phyloP scores from a whole-genome alignment of 2,797 vertebrate species.

The Bucorvus abyssinicus region DNA sequence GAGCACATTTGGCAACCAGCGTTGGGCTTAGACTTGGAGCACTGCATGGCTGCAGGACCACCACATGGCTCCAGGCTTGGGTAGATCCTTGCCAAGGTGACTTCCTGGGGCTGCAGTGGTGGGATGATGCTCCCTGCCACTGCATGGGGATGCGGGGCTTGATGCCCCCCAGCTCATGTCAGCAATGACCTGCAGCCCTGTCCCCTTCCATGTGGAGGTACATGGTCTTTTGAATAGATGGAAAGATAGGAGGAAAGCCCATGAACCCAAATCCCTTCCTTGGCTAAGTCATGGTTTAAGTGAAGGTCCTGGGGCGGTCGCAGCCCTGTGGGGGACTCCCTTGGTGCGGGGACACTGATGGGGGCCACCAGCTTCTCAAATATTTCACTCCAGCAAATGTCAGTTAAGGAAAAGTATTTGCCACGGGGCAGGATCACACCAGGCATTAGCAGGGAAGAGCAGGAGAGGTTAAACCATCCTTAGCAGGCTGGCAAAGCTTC shows the following conservation, averaged over 20 bases:
- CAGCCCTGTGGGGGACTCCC: not conserved
- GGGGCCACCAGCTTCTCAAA: not conserved
- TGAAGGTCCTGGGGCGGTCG: not conserved
- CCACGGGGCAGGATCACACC: accelerated
- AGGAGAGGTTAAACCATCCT: not conserved
- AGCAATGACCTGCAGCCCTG: not conserved
- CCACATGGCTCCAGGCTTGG: not conserved
- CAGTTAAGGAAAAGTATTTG: not conserved
- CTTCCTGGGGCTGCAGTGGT: not conserved
- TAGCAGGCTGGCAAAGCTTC: not conserved
- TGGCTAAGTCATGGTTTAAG: not conserved
- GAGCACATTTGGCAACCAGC: not conserved
- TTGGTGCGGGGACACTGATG: not conserved
- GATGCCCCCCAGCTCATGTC: not conserved
- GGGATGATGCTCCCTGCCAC: not conserved
- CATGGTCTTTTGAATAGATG: accelerated
- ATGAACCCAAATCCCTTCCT: not conserved
- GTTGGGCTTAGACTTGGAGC: not conserved
- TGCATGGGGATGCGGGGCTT: not conserved
- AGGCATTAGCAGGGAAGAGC: not conserved
- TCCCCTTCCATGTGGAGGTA: not conserved
- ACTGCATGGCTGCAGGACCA: not conserved
- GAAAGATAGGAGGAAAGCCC: not conserved
- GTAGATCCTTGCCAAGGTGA: not conserved
- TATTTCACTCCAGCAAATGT: not conserved